phyloP scores from a whole-genome alignment of 1,140 invertebrate genomes.

The Stratiolaelaps scimitus region DNA sequence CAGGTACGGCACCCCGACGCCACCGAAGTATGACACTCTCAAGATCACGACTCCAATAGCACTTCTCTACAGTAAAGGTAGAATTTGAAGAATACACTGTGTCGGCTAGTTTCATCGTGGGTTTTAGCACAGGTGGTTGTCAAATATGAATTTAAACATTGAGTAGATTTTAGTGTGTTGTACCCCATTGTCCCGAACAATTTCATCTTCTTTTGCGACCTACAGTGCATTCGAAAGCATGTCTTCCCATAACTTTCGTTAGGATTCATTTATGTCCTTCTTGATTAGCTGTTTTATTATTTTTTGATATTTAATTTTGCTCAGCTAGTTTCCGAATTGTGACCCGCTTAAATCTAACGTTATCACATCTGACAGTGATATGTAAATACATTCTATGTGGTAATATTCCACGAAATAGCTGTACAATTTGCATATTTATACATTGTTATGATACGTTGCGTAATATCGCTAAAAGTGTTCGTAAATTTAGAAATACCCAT shows the following conservation, averaged over 20 bases:
- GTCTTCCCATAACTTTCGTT: neutral
- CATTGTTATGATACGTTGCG: neutral
- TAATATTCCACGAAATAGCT: neutral
- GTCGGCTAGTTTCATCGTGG: too few species aligned
- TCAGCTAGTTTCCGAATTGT: too few species aligned
- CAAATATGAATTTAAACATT: neutral
- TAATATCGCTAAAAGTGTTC: too few species aligned
- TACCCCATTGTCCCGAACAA: neutral
- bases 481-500: neutral
- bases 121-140: neutral
- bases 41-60: neutral
- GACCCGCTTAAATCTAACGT: neutral
- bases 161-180: neutral
- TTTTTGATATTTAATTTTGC: too few species aligned
- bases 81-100: too few species aligned
- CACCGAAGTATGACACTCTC: conserved; percentile 2
- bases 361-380: neutral
- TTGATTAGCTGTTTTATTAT: too few species aligned
- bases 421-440: neutral
- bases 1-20: neutral
- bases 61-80: neutral
- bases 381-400: neutral
- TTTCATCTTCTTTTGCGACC: neutral
- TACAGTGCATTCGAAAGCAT: neutral
- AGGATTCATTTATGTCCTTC: too few species aligned